These are phyloP conservation scores for Scaptomyza flava DNA, from an alignment of 2,888 invertebrate species.

Conservation along the genomic window DNA sequence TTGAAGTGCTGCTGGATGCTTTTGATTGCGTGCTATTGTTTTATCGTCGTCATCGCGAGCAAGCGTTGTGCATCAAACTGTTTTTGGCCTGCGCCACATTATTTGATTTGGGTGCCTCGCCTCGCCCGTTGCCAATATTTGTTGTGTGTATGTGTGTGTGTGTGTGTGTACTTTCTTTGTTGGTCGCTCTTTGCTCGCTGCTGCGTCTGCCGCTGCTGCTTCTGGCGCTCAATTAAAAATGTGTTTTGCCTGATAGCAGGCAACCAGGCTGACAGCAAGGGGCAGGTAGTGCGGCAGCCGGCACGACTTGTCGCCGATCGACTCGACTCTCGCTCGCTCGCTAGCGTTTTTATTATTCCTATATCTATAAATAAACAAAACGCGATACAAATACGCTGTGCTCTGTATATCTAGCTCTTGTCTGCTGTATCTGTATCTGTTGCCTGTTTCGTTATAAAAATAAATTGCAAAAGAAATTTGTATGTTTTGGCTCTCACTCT, in stretches of 20 bases:
- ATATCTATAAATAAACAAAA: constrained; percentile 71
- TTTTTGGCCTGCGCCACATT: constrained; percentile 67
- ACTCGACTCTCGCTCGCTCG: constrained; percentile 23
- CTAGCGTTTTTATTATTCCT: constrained; percentile 52
- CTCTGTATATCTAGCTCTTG: constrained; percentile 1
- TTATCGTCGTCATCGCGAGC: constrained; percentile 71
- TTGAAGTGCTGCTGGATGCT: constrained; percentile 15
- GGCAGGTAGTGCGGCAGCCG: constrained; percentile 23
- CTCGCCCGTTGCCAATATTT: constrained; percentile 42
- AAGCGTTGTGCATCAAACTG: constrained; percentile 78
- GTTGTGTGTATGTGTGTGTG: constrained; percentile 10
- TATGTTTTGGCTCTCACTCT: constrained; percentile 4
- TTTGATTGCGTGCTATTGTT: constrained; percentile 65
- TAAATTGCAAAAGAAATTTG: constrained; percentile 74
- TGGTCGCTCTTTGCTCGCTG: constrained; percentile 9
- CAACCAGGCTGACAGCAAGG: constrained; percentile 26
- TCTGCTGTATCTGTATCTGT: constrained; percentile 23
- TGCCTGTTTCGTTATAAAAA: constrained; percentile 67
- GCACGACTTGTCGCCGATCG: constrained; percentile 62
- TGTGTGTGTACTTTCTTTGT: constrained; percentile 26
- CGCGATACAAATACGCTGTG: constrained; percentile 36
- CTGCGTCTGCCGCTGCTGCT: constrained; percentile 10
- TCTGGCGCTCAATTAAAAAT: constrained; percentile 60
- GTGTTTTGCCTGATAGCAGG: constrained; percentile 70
- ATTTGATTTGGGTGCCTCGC: constrained; percentile 69